These are phyloP conservation scores for Ostrea edulis DNA, from an alignment of 1,140 invertebrate genomes.

Conservation along the genomic window DNA sequence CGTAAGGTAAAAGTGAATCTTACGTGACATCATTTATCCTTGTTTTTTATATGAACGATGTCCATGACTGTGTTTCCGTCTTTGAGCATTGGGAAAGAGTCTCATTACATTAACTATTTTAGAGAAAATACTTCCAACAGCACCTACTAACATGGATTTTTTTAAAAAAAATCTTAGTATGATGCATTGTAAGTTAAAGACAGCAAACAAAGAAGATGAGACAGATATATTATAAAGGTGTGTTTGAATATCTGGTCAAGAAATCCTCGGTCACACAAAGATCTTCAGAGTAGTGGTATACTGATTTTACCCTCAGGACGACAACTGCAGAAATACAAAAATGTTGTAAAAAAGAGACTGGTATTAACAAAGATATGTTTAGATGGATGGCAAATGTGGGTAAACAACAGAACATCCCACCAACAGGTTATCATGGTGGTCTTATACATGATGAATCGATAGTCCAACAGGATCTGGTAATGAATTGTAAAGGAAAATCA, in stretches of 20 bases:
- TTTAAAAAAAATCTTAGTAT: not conserved
- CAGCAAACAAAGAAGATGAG: not conserved
- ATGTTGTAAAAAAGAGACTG: slow-evolving; percentile 23
- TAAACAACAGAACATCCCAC: not conserved
- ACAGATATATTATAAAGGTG: slow-evolving; percentile 38
- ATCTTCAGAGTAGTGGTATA: slow-evolving; percentile 22
- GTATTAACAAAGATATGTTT: slow-evolving; percentile 22
- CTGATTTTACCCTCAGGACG: slow-evolving; percentile 41
- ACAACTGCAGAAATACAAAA: slow-evolving; percentile 40
- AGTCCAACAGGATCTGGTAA: slow-evolving; percentile 42
- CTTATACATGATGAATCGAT: slow-evolving; percentile 47
- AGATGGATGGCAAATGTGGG: slow-evolving; percentile 36
- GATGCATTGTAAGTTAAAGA: not conserved
- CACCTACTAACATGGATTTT: not conserved
- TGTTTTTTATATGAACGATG: too few relatives aligned
- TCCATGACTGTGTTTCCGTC: too few relatives aligned
- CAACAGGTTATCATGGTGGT: slow-evolving; percentile 43
- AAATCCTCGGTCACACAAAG: slow-evolving; percentile 30
- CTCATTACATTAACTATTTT: too few relatives aligned
- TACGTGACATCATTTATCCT: too few relatives aligned
- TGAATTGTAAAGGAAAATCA: slow-evolving; percentile 46
- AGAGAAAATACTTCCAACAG: not conserved
- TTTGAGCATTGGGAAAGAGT: too few relatives aligned
- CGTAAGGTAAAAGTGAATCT: too few relatives aligned
- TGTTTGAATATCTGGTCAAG: slow-evolving; percentile 43